These are phyloP conservation scores for Hybognathus amarus DNA, from an alignment of 2,797 vertebrate genomes.

Conservation along the genomic window DNA sequence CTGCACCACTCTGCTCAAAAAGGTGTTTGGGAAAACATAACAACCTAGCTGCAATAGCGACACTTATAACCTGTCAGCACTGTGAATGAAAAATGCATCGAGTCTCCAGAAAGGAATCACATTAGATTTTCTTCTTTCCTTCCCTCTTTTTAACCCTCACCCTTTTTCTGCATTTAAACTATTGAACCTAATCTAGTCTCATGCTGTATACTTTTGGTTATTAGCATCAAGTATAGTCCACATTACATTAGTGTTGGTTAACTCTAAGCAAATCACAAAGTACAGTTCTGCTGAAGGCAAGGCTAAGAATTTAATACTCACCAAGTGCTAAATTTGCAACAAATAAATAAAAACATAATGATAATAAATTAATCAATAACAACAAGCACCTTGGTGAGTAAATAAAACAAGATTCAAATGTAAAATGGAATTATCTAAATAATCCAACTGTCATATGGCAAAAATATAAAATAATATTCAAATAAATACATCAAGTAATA, in stretches of 20 bases:
- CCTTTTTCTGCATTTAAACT: not conserved
- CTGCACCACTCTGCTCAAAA: not conserved
- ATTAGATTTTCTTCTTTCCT: not conserved
- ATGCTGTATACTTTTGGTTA: not conserved
- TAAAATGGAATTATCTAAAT: not conserved
- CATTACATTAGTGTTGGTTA: not conserved
- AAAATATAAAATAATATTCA: not conserved
- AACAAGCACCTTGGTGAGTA: not conserved
- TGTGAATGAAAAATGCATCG: conserved; percentile 7
- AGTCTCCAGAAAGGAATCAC: conserved; percentile 8
- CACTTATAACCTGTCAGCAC: not conserved
- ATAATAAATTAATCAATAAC: not conserved
- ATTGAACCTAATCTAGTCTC: not conserved
- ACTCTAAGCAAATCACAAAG: not conserved
- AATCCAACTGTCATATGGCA: not conserved
- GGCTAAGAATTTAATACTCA: not conserved
- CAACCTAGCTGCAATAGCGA: conserved; percentile 22
- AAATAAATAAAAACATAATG: not conserved
- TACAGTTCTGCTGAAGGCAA: not conserved
- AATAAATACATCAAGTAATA: not conserved
- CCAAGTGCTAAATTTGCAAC: not conserved
- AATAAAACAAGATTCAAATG: not conserved
- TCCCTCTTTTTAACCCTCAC: not conserved
- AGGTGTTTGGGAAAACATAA: not conserved
- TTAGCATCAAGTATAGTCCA: not conserved